Percentiles rank a stretch among this genome's conserved stretches.
phyloP scores from a whole-genome alignment of 2,797 vertebrate species.

The Jordanella pulchra region DNA sequence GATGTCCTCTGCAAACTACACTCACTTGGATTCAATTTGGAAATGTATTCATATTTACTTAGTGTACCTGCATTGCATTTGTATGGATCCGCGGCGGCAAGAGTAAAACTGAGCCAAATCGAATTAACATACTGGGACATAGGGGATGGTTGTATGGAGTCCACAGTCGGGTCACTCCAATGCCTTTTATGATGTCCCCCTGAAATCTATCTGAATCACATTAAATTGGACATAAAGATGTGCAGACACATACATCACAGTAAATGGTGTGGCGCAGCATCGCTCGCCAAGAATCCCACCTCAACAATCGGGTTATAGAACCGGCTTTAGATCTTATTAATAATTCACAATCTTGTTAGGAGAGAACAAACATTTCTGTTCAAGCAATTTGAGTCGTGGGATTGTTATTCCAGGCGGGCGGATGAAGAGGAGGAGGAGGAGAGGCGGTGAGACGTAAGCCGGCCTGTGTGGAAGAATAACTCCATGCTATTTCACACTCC shows the following conservation, averaged over 20 bases:
- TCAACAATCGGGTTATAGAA: conserved; percentile 74
- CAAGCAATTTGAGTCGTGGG: conserved; percentile 64
- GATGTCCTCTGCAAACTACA: conserved; percentile 85
- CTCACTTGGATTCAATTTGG: conserved; percentile 86
- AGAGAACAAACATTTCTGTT: conserved; percentile 81
- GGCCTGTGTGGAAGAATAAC: conserved; percentile 73
- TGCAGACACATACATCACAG: conserved; percentile 78
- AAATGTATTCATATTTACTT: conserved; percentile 95
- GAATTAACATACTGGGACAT: conserved; percentile 85
- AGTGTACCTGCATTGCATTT: conserved; percentile 89
- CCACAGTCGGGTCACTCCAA: conserved; percentile 76
- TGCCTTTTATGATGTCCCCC: conserved; percentile 86
- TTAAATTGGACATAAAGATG: conserved; percentile 81
- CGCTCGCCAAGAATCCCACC: conserved; percentile 73
- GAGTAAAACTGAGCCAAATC: conserved; percentile 78
- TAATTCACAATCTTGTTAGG: conserved; percentile 80
- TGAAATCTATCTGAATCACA: conserved; percentile 80
- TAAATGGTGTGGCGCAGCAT: conserved; percentile 72
- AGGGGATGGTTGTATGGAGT: conserved; percentile 72
- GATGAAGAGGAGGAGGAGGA: conserved; percentile 34
- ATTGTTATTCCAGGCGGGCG: conserved; percentile 53
- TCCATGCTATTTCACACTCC: conserved; percentile 81
- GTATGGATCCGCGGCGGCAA: conserved; percentile 86
- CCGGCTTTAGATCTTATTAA: conserved; percentile 75
- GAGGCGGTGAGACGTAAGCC: conserved; percentile 59